phyloP scores from a whole-genome alignment of 2,113 vertebrate species.

The Elephantulus edwardii region DNA sequence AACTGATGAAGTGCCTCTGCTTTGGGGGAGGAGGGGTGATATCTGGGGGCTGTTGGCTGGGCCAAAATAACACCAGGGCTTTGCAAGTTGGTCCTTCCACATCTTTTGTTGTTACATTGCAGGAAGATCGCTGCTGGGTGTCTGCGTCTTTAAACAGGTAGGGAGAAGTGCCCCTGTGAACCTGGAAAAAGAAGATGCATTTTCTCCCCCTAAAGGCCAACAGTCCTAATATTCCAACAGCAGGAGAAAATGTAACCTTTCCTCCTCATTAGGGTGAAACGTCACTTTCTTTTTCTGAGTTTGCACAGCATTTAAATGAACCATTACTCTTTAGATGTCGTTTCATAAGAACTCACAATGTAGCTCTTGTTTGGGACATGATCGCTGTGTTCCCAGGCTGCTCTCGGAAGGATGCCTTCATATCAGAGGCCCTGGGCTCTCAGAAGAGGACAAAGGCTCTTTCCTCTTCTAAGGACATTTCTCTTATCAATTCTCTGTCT shows the following conservation, averaged over 20 bases:
- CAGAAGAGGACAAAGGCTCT: constrained; percentile 66
- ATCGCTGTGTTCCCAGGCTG: constrained; percentile 65
- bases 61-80: constrained; percentile 70
- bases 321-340: constrained; percentile 75
- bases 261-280: constrained; percentile 45
- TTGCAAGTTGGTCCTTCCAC: constrained; percentile 62
- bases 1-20: constrained; percentile 79
- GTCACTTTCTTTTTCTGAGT: constrained; percentile 72
- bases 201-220: constrained; percentile 57
- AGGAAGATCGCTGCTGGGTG: constrained; percentile 69
- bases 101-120: constrained; percentile 64
- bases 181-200: constrained; percentile 51
- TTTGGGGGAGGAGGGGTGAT: constrained; percentile 73
- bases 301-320: constrained; percentile 81
- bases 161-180: constrained; percentile 44
- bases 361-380: constrained; percentile 60
- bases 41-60: constrained; percentile 66
- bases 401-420: constrained; percentile 54
- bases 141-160: constrained; percentile 72
- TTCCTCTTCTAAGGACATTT: constrained; percentile 41
- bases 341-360: constrained; percentile 84
- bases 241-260: constrained; percentile 63
- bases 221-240: constrained; percentile 42
- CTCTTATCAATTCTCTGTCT: constrained; percentile 53
- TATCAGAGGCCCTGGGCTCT: constrained; percentile 60